Evolutionary conservation across 1,140 invertebrate species (phyloP), one percentile per base, ranked within the genome.

Genomic region (Bombus balteatus): DNA sequence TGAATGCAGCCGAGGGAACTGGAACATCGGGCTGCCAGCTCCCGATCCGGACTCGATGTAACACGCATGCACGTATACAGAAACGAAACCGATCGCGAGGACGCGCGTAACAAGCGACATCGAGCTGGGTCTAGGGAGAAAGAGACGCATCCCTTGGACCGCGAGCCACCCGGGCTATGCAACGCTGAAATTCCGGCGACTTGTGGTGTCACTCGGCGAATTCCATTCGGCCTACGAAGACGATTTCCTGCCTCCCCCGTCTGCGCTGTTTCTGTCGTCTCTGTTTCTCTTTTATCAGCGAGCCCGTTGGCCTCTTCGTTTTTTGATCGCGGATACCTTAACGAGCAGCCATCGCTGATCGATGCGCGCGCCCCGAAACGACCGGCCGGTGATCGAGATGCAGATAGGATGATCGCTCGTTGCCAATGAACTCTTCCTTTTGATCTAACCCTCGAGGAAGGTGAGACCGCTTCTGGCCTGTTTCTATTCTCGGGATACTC

Each of bases 141-240:
- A 91, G 88, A 91, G 91, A 86, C 43, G 78, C 83, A 37, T 79
- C 34, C 75, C 86, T 34, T 70, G 88, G 90, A 83, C 81, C 90
- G 83, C 81, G 81, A 85, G 88, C 87, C 75, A 87, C 86, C 82
- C 80, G 53, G 87, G 89, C 88, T 91, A 92, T 91, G 91, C 90
- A 82, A 90, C 78, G 91, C 87, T 87, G 85, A 91, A 83, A 92
- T 91, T 91, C 91, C 91, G 79, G 37, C 80, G 88, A 91, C 90
- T 92, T 74, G 90, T 87, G 87, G 90, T 90, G 90, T 91, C 88
- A 91, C 88, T 89, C 83, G 88, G 82, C 74, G 79, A 85, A 91
- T 91, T 91, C 90, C 90, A 57, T 22, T 70, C 86, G 68, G 74
- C 86, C 86, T 81, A 84, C 85, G 90, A 86, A 85, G 76, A 80